Evolutionary conservation across 2,113 vertebrate species (phyloP), one percentile per base, ranked within the genome.

Genomic region (Xiphias gladius): DNA sequence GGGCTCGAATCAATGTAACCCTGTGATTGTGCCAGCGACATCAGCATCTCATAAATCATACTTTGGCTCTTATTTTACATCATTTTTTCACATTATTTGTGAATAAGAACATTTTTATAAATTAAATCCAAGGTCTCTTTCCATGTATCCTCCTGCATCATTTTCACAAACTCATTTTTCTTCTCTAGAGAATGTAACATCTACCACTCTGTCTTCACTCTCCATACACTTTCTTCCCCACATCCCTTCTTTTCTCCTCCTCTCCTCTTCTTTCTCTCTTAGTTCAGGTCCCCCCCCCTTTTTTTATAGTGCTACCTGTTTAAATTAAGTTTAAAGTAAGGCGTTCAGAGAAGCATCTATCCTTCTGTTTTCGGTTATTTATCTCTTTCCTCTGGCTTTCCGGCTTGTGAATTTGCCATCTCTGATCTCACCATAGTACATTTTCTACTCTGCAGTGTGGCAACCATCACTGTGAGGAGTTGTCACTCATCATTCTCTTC

Each of bases 401-500:
- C 20, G 41, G 5, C 37, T 3, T 26, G 20, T n/a, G 32, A 10
- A 37, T 75, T 43, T 22, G 1, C 61, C 78, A n/a, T 75, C 58
- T 84, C 68, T 65, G 69, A 50, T 85, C 76, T 63, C 11, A 8
- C 77, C 12, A 41, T 5, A 54, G 20, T 35, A 13, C 55, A 58
- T 73, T 66, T 55, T 73, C 62, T 41, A 1, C 76, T 80, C 73
- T 48, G 76, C 75, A 22, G 63, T 43, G 58, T 67, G 61, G 76
- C 66, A 35, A 46, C 59, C 76, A 35, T 80, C 80, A 16, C 83
- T 54, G 76, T 28, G 61, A 89, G 84, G 63, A 83, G 30, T 37
- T 82, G 83, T 81, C 85, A 70, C 67, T 87, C 88, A 86, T 86
- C 59, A 75, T 86, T 86, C 72, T 74, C 57, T 30, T 37, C 57